These are phyloP conservation scores for Xenus cinereus DNA, from an alignment of 2,113 vertebrate species.

Conservation along the genomic window DNA sequence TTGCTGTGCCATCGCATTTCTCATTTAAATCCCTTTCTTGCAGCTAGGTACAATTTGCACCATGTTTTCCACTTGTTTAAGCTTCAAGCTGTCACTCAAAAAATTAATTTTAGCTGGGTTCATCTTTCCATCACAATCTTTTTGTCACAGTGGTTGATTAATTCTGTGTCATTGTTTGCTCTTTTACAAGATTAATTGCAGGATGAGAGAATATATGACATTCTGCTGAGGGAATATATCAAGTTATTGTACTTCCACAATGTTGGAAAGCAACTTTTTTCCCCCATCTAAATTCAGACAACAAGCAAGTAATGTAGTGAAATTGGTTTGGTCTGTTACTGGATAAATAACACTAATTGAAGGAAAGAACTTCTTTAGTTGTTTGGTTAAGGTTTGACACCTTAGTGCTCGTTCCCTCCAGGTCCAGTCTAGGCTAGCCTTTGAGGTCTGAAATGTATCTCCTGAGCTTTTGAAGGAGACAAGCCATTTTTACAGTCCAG, in stretches of 20 bases:
- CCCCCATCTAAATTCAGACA: background rate
- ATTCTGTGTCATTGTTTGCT: slow-evolving; percentile 60
- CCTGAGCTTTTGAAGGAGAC: background rate
- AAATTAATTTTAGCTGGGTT: slow-evolving; percentile 59
- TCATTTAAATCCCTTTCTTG: slow-evolving; percentile 48
- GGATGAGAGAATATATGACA: slow-evolving; percentile 34
- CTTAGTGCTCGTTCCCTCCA: background rate
- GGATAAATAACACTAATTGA: accelerated
- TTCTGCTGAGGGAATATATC: background rate
- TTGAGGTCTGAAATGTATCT: background rate
- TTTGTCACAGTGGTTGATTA: slow-evolving; percentile 62
- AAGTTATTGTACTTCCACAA: background rate
- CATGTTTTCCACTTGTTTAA: slow-evolving; percentile 58
- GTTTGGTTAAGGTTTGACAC: background rate
- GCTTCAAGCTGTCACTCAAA: slow-evolving; percentile 44
- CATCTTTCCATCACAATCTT: slow-evolving; percentile 59
- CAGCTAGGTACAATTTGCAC: slow-evolving; percentile 40
- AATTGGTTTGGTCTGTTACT: background rate
- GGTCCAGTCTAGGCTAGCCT: background rate
- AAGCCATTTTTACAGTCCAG: background rate
- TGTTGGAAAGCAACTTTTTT: background rate
- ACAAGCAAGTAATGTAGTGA: background rate
- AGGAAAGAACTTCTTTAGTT: background rate
- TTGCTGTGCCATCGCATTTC: slow-evolving; percentile 2
- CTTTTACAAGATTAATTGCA: slow-evolving; percentile 65